Base-by-base conservation (phyloP, 2,797 vertebrate genomes). In the Galago senegalensis region DNA sequence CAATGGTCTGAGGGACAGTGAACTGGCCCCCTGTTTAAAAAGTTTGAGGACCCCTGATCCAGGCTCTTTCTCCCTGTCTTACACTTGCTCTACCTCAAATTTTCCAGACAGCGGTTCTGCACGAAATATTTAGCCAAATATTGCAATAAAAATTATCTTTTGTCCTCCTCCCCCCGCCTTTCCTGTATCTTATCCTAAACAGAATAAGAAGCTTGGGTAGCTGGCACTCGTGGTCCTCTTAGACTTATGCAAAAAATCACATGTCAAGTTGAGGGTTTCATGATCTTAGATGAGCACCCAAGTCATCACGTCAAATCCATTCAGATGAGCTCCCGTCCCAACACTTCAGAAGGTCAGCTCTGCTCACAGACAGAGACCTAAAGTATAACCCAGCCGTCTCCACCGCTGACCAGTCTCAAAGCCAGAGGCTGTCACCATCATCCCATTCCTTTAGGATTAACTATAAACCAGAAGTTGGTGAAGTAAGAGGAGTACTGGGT, bases 221-320 rank as follows among this genome's bases (percentile, higher is more conserved):
- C 72, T 85, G 67, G 82, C 2, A 10, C 13, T 61, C 27, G 17
- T 18, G 6, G 9, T 75, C 14, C 20, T 37, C 61, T 86, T 82
- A 58, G 60, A 92, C 76, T 93, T 76, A n/a, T 21, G 16, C 46
- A 91, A 85, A 46, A 92, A 13, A 18, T 90, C 40, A 83, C 23
- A 16, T 61, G 31, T 88, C 43, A 70, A 21, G 31, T 63, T 79
- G 34, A 25, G 34, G 21, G 34, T 85, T 89, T 86, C 40, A 76
- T 46, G 18, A 85, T 31, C 29, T 79, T n/a, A 70, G 61, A 53
- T 43, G 77, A 65, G 60, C 20, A n/a, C 31, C 7, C 13, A 65
- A 69, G n/a, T 8, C 43, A 8, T 53, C 56, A 7, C 3, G 12
- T 6, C 67, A 87, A 93, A 40, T 31, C 31, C 63, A 75, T 53